These are phyloP conservation scores for Cheilosia vernalis DNA, from an alignment of 2,888 invertebrate genomes.

Conservation along the genomic window DNA sequence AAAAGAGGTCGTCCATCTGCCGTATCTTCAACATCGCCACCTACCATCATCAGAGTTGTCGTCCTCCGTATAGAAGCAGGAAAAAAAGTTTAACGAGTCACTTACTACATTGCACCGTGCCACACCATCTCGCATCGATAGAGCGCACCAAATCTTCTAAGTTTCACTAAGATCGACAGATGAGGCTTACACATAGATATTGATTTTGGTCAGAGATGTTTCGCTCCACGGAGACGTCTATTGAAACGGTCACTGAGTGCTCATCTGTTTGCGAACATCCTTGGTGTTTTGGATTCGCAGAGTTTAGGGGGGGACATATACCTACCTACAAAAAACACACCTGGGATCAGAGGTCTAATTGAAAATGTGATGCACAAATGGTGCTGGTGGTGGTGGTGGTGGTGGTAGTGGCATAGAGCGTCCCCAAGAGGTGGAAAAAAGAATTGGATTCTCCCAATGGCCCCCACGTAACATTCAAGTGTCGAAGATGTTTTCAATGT, in stretches of 20 bases:
- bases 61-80: slow-evolving; percentile 18
- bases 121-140: slow-evolving; percentile 8
- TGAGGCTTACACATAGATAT: slow-evolving; percentile 27
- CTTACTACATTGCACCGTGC: slow-evolving; percentile 18
- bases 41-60: slow-evolving; percentile 28
- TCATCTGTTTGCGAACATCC: slow-evolving; percentile 49
- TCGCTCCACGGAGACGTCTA: slow-evolving; percentile 23
- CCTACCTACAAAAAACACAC: slow-evolving; percentile 24
- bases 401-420: slow-evolving; percentile 22
- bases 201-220: slow-evolving; percentile 49
- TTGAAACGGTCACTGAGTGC: slow-evolving; percentile 52
- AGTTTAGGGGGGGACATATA: slow-evolving; percentile 21
- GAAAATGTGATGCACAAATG: slow-evolving; percentile 78
- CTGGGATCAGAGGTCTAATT: slow-evolving; percentile 81
- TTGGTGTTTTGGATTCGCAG: slow-evolving; percentile 33
- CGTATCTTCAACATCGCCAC: slow-evolving; percentile 33
- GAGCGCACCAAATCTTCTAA: slow-evolving; percentile 32
- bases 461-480: slow-evolving; percentile 28
- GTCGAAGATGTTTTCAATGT: slow-evolving; percentile 50
- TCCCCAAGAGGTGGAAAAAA: slow-evolving; percentile 33
- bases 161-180: slow-evolving; percentile 42
- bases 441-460: slow-evolving; percentile 48
- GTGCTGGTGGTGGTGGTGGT: slow-evolving; percentile 4
- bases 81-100: slow-evolving; percentile 38
- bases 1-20: slow-evolving; percentile 39